phyloP scores from a whole-genome alignment of 1,140 invertebrate genomes.

The Calycopis cecrops region DNA sequence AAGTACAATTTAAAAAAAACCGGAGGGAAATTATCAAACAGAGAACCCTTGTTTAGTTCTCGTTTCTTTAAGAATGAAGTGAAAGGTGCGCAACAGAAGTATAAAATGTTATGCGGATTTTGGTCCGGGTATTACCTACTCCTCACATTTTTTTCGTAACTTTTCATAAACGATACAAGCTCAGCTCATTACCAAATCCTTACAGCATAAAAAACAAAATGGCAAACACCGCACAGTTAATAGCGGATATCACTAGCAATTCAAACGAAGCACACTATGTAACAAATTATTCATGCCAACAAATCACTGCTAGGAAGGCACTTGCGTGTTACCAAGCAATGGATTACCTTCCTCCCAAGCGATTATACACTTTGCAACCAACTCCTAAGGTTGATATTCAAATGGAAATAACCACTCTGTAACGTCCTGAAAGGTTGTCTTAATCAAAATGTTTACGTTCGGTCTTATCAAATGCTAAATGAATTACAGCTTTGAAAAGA shows the following conservation, averaged over 20 bases:
- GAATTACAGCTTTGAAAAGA: slow-evolving; percentile 10
- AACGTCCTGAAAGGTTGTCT: slow-evolving; percentile 8
- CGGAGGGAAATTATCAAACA: no score
- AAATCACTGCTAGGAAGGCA: slow-evolving; percentile 22
- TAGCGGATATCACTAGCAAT: slow-evolving; percentile 7
- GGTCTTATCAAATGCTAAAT: slow-evolving; percentile 10
- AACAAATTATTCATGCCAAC: slow-evolving; percentile 23
- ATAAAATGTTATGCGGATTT: no score
- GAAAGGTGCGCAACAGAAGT: no score
- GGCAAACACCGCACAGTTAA: neutral
- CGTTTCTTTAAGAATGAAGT: no score
- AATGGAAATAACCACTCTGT: neutral
- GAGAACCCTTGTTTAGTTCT: no score
- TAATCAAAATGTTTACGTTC: slow-evolving; percentile 13
- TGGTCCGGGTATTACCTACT: no score
- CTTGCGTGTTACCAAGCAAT: slow-evolving; percentile 18
- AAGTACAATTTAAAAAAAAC: no score
- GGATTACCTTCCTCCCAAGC: neutral
- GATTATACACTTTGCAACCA: slow-evolving; percentile 1
- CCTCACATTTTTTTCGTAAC: no score
- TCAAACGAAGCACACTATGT: slow-evolving; percentile 14
- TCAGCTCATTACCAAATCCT: no score
- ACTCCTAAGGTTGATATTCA: neutral
- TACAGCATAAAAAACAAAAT: no score
- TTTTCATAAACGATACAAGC: no score